These are phyloP conservation scores for Plectus sambesii DNA, from an alignment of 1,140 invertebrate species.

Conservation along the genomic window DNA sequence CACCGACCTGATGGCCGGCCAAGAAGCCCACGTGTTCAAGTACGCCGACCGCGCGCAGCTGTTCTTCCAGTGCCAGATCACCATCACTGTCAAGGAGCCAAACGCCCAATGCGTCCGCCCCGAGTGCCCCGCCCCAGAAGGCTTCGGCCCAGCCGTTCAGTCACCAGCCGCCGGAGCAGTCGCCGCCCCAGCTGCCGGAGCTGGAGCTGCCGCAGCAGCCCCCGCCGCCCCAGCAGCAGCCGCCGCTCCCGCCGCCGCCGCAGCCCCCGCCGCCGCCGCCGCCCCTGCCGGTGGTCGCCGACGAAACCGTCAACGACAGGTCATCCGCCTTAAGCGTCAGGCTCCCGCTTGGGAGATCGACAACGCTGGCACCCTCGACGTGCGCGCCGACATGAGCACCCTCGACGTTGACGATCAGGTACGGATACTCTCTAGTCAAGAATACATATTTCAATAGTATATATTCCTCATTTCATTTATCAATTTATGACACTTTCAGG, in stretches of 20 bases:
- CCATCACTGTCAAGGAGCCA: slow-evolving; percentile 30
- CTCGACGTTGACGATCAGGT: slow-evolving; percentile 25
- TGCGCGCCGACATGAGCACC: slow-evolving; percentile 21
- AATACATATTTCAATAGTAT: too few relatives aligned
- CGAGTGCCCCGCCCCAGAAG: slow-evolving; percentile 21
- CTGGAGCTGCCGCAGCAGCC: not conserved
- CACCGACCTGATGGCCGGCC: slow-evolving; percentile 29
- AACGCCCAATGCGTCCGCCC: slow-evolving; percentile 22
- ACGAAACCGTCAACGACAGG: too few relatives aligned
- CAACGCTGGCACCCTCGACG: slow-evolving; percentile 20
- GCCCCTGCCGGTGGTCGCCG: slow-evolving; percentile 4
- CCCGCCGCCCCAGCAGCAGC: slow-evolving; percentile 4
- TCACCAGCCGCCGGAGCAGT: slow-evolving; percentile 23
- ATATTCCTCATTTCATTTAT: not conserved
- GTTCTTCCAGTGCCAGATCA: slow-evolving; percentile 31
- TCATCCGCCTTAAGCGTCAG: too few relatives aligned
- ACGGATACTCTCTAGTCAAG: slow-evolving; percentile 11
- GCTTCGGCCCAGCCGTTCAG: slow-evolving; percentile 18
- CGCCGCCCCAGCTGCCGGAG: too few relatives aligned
- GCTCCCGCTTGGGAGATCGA: slow-evolving; percentile 14
- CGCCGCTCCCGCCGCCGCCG: slow-evolving; percentile 6
- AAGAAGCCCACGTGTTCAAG: slow-evolving; percentile 33
- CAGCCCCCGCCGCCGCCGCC: not conserved
- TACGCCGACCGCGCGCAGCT: slow-evolving; percentile 26
- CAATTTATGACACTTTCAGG: slow-evolving; percentile 6